Percentiles rank a stretch among this genome's conserved stretches.
phyloP scores from a whole-genome alignment of 1,140 invertebrate genomes.

The Galleria mellonella region DNA sequence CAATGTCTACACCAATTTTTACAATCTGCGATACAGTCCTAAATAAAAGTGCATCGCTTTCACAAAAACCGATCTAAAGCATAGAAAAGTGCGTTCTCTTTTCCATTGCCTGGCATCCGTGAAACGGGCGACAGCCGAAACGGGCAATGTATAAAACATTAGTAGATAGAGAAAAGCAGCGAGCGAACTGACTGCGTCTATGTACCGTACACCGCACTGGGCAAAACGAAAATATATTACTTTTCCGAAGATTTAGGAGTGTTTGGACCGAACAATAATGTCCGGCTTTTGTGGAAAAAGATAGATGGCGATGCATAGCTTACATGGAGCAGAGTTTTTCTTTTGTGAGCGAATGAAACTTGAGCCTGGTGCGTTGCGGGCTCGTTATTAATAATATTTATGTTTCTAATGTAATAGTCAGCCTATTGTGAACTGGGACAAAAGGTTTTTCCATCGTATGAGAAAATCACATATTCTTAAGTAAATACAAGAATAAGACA shows the following conservation, averaged over 20 bases:
- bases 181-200: slow-evolving; percentile 52
- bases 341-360: slow-evolving; percentile 65
- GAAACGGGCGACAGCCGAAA: slow-evolving; percentile 22
- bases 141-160: slow-evolving; percentile 66
- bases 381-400: slow-evolving; percentile 67
- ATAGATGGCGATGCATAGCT: slow-evolving; percentile 73
- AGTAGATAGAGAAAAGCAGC: slow-evolving; percentile 63
- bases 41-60: slow-evolving; percentile 42
- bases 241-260: slow-evolving; percentile 74
- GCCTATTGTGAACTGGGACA: slow-evolving; percentile 30
- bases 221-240: slow-evolving; percentile 75
- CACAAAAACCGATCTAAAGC: slow-evolving; percentile 41
- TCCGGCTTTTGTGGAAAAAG: slow-evolving; percentile 75
- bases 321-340: slow-evolving; percentile 63
- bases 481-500: no score
- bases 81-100: slow-evolving; percentile 42
- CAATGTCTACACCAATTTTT: slow-evolving; percentile 36
- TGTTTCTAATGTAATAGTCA: slow-evolving; percentile 35
- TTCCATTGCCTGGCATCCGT: slow-evolving; percentile 29
- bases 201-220: slow-evolving; percentile 62
- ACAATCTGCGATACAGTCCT: slow-evolving; percentile 37
- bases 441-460: slow-evolving; percentile 20
- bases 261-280: slow-evolving; percentile 76
- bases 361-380: slow-evolving; percentile 30
- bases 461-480: background rate